Evolutionary conservation across 2,797 vertebrate genomes (phyloP).

Genomic region (Mormyrops boulengeri): DNA sequence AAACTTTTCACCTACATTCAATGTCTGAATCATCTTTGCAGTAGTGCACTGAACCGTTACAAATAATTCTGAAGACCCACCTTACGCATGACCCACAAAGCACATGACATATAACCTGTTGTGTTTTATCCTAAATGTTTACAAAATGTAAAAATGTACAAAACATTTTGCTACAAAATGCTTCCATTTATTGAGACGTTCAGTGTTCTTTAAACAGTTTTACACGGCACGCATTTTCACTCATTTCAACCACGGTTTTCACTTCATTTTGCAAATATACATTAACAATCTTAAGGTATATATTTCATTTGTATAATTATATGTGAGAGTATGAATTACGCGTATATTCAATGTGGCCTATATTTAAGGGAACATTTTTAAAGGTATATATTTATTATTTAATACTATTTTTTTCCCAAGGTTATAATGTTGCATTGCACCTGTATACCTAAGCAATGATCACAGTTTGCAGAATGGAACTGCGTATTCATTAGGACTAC

Average conservation of each 20-base stretch:
- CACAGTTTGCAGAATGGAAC: conserved; percentile 23
- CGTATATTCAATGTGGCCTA: conserved; percentile 17
- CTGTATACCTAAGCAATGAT: conserved; percentile 22
- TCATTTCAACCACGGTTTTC: not conserved
- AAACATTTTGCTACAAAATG: conserved; percentile 21
- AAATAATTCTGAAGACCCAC: conserved; percentile 8
- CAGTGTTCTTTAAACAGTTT: not conserved
- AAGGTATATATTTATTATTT: conserved; percentile 30
- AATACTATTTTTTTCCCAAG: conserved; percentile 30
- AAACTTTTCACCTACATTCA: not conserved
- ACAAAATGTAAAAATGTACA: conserved; percentile 23
- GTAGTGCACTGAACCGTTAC: not conserved
- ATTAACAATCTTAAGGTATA: not conserved
- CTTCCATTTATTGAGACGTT: conserved; percentile 18
- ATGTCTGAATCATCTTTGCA: not conserved
- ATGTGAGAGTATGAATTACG: not conserved
- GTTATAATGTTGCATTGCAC: conserved; percentile 32
- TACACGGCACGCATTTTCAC: not conserved
- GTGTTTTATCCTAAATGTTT: conserved; percentile 20
- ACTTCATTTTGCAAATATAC: not conserved
- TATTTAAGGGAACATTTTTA: conserved; percentile 23
- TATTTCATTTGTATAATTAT: conserved; percentile 1
- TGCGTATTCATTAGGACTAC: not conserved
- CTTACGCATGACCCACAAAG: not conserved
- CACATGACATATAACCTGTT: conserved; percentile 12